Base-by-base conservation (phyloP, 2,797 vertebrate species). In the Varecia variegata region DNA sequence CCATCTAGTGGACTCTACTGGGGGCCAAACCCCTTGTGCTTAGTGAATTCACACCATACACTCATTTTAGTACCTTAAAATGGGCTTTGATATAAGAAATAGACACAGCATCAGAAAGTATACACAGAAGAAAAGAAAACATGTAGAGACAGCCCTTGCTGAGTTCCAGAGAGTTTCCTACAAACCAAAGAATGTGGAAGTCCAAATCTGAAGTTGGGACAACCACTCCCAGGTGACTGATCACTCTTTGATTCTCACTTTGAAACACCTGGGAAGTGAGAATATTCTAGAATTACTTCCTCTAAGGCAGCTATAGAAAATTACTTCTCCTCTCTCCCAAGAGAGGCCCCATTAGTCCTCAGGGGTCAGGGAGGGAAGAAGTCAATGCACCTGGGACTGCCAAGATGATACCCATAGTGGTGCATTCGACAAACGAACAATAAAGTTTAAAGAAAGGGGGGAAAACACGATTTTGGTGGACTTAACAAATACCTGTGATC, bases 11-110 rank as follows among this genome's bases (percentile, higher is more conserved):
- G 40, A 67, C 40, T 86, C 11, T 14, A 40, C 18, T 8, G 83
- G 65, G 18, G 30, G 43, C 86, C 65, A 83, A 76, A 54, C 23
- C 25, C 45, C 6, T 85, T 87, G 65, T 71, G 54, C n/a, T 62
- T 45, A 60, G n/a, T 71, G 35, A 93, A 92, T 76, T 92, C 40
- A 84, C 18, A 77, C 38, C 5, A 32, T 70, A 35, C 14, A 77
- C 54, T 81, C 27, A 32, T 80, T 40, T 84, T 35, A 82, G 47
- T 35, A 62, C 18, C 52, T 95, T 77, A 35, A 62, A 93, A 70
- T 92, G 40, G 43, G 30, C 38, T 94, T 96, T 79, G 8, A 81
- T 67, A n/a, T 77, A 74, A 90, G 38, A 82, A 95, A 93, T 84
- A 43, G 52, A 77, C 1, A 67, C 23, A 54, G 13, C 38, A 74